Evolutionary conservation across 2,113 vertebrate species (phyloP), one percentile per base, ranked within the genome.

Genomic region (Xiphophorus couchianus): DNA sequence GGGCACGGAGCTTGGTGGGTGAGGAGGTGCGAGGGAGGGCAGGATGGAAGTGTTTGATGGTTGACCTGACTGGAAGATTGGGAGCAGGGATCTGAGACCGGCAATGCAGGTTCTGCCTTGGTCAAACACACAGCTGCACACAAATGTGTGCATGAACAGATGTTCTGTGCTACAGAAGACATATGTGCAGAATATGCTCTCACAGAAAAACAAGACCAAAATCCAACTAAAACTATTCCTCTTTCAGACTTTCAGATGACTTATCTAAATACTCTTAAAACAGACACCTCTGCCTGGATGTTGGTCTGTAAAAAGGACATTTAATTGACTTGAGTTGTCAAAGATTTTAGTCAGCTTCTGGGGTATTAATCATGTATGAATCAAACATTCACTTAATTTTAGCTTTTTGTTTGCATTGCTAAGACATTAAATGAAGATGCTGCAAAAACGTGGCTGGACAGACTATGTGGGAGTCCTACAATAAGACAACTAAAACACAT

Each of bases 21-120:
- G 89, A 84, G 85, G 87, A 86, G 91, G 90, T 88, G 84, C 90
- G 89, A 94, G 82, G 84, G 85, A 88, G 92, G 84, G 88, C 90
- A 94, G 93, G 94, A 93, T 93, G 93, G 90, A 93, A 92, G 92
- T 88, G 92, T 97, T 96, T 97, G 96, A 96, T 97, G 97, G 96
- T 98, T 99, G 98, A 99, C 97, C 97, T 98, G 95, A 96, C 95
- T 93, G 93, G 96, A 98, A 98, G 95, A 99, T 97, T 98, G 96
- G 95, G 95, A 99, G 95, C 95, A 97, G 88, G 92, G 93, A 94
- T 95, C 89, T 94, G 94, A 92, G 90, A 94, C 90, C 90, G 92
- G 88, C 77, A 94, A 88, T 86, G 80, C 87, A 90, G 89, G 88
- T 87, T 93, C 68, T 89, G 85, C 90, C 91, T 83, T 90, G 64